phyloP scores from a whole-genome alignment of 2,797 vertebrate species.

The Platalea minor region DNA sequence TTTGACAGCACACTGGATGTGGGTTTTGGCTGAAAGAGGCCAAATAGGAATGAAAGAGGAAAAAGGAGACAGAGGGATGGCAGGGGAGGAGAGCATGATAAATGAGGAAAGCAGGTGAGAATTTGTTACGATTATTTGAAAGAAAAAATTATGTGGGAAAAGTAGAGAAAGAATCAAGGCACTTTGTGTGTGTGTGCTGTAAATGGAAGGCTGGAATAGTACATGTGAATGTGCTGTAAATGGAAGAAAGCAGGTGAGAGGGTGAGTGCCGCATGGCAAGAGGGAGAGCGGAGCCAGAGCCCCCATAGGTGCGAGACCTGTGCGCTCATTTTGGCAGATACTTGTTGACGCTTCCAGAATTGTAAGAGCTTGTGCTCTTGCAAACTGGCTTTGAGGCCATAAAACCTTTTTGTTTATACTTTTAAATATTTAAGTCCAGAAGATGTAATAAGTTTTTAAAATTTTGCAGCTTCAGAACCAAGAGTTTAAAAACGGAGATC shows the following conservation, averaged over 20 bases:
- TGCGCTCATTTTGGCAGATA: not conserved
- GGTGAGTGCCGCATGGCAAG: not conserved
- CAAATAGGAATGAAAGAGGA: not conserved
- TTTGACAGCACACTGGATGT: not conserved
- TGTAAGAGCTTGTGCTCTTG: not conserved
- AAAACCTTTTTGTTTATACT: not conserved
- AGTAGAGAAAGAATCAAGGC: not conserved
- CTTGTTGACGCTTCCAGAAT: not conserved
- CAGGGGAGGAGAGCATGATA: not conserved
- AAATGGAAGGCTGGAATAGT: not conserved
- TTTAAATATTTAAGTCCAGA: not conserved
- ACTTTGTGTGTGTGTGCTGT: not conserved
- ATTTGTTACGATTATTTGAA: not conserved
- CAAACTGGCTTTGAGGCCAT: not conserved
- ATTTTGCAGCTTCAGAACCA: not conserved
- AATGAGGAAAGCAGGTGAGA: not conserved
- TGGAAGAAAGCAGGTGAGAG: not conserved
- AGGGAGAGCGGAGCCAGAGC: not conserved
- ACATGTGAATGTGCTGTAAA: not conserved
- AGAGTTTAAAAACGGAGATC: not conserved
- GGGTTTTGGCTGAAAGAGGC: not conserved
- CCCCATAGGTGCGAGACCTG: accelerated
- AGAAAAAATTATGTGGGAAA: not conserved
- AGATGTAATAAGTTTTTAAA: not conserved
- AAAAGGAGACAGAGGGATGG: not conserved